Base-by-base conservation (phyloP, 1,140 invertebrate species). In the Leptopilina boulardi region DNA sequence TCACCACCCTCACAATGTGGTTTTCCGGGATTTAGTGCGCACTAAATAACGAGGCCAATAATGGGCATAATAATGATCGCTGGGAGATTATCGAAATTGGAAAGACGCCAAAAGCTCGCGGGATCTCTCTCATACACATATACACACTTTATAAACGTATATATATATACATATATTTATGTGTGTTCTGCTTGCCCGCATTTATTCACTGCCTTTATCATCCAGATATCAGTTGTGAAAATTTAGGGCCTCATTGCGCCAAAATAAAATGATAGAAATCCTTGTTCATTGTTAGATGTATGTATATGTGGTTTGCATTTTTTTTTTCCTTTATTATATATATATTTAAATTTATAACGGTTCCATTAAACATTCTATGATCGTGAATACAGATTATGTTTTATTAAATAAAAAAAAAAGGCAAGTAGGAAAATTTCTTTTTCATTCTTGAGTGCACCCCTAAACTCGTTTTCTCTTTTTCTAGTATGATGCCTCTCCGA, bases 41-140 rank as follows among this genome's bases (percentile, higher is more conserved):
- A 83, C 80, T 88, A 86, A 89, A 87, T 89, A 89, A 89, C 83
- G 82, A 83, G 83, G 77, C 84, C 83, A 86, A 88, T 89, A 87
- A 87, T 85, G 86, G 87, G 77, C 81, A 83, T 87, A 89, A 88
- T 87, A 86, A 87, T 87, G 84, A 85, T 85, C 82, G 80, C 80
- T 80, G 83, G 83, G 82, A 87, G 86, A 89, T 89, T 89, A 89
- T 87, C 86, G 87, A 88, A 88, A 89, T 87, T 89, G 88, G 87
- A 88, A 85, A 85, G 81, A 80, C 74, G 87, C 87, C 88, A 88
- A 84, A 85, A 83, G 44, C 70, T 77, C 72, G 70, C 42, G 66
- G 26, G 73, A 73, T 71, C 75, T 76, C 54, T 18, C 66, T 74
- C 71, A 10, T 18, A n/a, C n/a, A n/a, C n/a, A n/a, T n/a, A n/a